Evolutionary conservation across 2,888 invertebrate genomes (phyloP), one percentile per base, ranked within the genome.

Genomic region (Watsonalla cultraria): DNA sequence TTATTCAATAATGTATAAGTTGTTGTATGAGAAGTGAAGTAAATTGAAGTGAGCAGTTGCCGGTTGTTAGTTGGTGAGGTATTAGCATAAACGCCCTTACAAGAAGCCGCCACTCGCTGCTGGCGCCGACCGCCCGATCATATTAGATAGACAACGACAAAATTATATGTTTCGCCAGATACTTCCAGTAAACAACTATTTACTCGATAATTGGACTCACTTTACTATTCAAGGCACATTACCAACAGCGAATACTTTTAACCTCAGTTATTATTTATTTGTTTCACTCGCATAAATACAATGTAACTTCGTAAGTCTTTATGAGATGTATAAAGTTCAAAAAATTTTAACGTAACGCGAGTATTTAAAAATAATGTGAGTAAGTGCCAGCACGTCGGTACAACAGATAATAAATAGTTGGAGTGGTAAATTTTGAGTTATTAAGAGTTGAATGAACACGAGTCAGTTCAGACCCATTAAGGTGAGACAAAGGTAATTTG

Each of bases 11-110:
- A 83, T 82, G 81, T 82, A 84, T 86, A 80, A 81, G 78, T 70
- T 74, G 78, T 73, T 76, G 71, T 73, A 73, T 70, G 64, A 11
- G 11, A 24, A 24, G 24, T 24, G 71, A 73, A 76, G 74, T 79
- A 73, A 84, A 79, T 78, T 77, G 72, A 72, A 70, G 74, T 70
- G 68, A 72, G 70, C 72, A 76, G 73, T 66, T 71, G 67, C 68
- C 64, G 69, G 75, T 74, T 70, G 76, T 76, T 80, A 76, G 72
- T 64, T 58, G 68, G 66, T 79, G 77, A 80, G 68, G 74, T 78
- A 87, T 87, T 86, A 85, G 78, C 83, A 87, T 88, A 83, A 84
- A 79, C 67, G 80, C 78, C 82, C 85, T 85, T 83, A 74, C 67
- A 74, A 77, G 82, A 80, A 80, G 83, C 86, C 85, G 87, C 73